A percentile compares a stretch with the other conserved stretches of the same genome.
Evolutionary conservation across 1,140 invertebrate species (phyloP).

Genomic region (Nebria ingens): DNA sequence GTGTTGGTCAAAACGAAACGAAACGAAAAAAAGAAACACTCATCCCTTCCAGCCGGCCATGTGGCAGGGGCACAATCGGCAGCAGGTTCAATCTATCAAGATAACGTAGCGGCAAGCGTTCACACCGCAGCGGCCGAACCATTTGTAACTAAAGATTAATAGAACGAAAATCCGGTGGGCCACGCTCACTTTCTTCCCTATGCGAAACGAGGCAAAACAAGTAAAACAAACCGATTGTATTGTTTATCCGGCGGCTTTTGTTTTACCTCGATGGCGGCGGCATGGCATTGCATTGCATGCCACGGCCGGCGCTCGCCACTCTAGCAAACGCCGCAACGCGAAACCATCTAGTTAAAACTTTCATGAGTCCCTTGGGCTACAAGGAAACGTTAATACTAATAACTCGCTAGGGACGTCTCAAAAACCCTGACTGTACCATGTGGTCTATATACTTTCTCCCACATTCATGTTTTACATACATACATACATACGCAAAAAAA

Average conservation of each 20-base stretch:
- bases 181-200: no score
- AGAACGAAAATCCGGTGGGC: slow-evolving; percentile 7
- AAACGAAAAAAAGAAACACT: not conserved
- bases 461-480: no score
- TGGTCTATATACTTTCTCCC: no score
- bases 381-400: slow-evolving; percentile 1
- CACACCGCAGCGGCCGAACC: not conserved
- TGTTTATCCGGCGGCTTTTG: not conserved
- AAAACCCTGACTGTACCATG: not conserved
- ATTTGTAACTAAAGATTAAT: slow-evolving; percentile 9
- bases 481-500: no score
- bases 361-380: not conserved
- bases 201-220: no score
- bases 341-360: not conserved
- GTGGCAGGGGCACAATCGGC: slow-evolving; percentile 2
- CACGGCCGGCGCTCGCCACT: no score
- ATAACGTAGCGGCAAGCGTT: not conserved
- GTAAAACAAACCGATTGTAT: slow-evolving; percentile 7
- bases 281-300: no score
- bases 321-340: not conserved
- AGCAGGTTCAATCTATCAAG: not conserved
- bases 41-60: no score
- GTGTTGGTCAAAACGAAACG: not conserved
- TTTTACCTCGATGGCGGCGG: not conserved
- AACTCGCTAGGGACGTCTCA: slow-evolving; percentile 3